Evolutionary conservation across 2,113 vertebrate species (phyloP).

Genomic region (Rhabdomys dilectus): DNA sequence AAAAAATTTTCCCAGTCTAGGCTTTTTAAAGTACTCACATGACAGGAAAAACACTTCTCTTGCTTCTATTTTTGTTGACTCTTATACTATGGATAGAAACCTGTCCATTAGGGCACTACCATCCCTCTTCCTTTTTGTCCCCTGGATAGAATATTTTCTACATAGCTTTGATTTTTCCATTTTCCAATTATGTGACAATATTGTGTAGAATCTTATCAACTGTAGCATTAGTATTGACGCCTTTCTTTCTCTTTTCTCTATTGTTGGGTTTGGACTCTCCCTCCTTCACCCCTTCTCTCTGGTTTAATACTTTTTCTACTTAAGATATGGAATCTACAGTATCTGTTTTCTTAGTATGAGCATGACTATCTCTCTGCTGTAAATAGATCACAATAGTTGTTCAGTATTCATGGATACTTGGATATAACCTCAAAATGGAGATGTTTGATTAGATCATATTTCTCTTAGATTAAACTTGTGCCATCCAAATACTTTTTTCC

Average conservation of each 20-base stretch:
- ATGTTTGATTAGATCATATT: not conserved
- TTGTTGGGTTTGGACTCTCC: not conserved
- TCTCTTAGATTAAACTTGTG: not conserved
- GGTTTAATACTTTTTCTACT: not conserved
- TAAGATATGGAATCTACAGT: not conserved
- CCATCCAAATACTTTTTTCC: not conserved
- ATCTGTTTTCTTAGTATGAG: conserved; percentile 20
- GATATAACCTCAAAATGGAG: not conserved
- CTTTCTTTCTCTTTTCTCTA: not conserved
- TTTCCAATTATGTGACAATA: conserved; percentile 14
- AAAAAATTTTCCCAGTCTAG: not conserved
- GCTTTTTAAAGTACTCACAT: conserved; percentile 60
- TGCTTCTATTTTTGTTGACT: conserved; percentile 66
- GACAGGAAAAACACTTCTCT: conserved; percentile 73
- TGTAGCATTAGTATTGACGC: not conserved
- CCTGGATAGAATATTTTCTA: not conserved
- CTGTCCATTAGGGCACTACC: not conserved
- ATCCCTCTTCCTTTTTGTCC: not conserved
- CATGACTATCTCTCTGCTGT: conserved; percentile 9
- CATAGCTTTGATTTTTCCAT: not conserved
- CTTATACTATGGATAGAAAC: conserved; percentile 57
- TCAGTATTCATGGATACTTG: conserved; percentile 23
- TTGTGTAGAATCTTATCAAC: not conserved
- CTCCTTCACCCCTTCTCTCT: not conserved
- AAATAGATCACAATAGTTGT: not conserved